phyloP scores from a whole-genome alignment of 2,888 invertebrate genomes.

The Lithophane semibrunnea region DNA sequence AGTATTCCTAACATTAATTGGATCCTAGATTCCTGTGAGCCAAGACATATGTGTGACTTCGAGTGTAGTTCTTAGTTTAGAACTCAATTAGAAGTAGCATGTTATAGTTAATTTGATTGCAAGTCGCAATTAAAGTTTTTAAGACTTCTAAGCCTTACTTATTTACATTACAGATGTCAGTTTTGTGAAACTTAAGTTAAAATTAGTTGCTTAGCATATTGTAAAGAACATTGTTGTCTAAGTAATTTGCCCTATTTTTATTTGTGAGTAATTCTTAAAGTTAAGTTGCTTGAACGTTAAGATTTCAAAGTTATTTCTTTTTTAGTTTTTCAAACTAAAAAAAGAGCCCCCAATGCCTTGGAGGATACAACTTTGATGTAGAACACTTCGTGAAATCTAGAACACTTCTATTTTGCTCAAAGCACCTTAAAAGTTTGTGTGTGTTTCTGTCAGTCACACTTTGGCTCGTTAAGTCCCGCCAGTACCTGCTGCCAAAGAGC shows the following conservation, averaged over 20 bases:
- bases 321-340: constrained; percentile 1
- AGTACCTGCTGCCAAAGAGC: not conserved
- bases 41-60: not conserved
- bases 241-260: not conserved
- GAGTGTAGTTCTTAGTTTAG: not conserved
- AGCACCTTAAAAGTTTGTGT: constrained; percentile 49
- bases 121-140: not conserved
- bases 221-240: not conserved
- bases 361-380: constrained; percentile 20
- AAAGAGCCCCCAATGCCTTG: not conserved
- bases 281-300: not conserved
- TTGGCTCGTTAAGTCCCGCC: constrained; percentile 24
- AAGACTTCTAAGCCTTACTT: not conserved
- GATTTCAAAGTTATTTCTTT: not conserved
- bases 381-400: constrained; percentile 17
- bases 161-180: not conserved
- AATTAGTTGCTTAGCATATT: not conserved
- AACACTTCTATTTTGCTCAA: constrained; percentile 25
- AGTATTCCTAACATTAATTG: constrained; percentile 27
- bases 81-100: constrained; percentile 31
- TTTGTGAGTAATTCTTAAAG: not conserved
- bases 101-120: constrained; percentile 10
- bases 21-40: constrained; percentile 12
- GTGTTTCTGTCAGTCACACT: constrained; percentile 44
- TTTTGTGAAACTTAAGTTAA: constrained; percentile 8